A percentile compares a stretch with the other conserved stretches of the same genome.
Evolutionary conservation across 2,113 vertebrate genomes (phyloP).

Genomic region (Pyxicephalus adspersus): DNA sequence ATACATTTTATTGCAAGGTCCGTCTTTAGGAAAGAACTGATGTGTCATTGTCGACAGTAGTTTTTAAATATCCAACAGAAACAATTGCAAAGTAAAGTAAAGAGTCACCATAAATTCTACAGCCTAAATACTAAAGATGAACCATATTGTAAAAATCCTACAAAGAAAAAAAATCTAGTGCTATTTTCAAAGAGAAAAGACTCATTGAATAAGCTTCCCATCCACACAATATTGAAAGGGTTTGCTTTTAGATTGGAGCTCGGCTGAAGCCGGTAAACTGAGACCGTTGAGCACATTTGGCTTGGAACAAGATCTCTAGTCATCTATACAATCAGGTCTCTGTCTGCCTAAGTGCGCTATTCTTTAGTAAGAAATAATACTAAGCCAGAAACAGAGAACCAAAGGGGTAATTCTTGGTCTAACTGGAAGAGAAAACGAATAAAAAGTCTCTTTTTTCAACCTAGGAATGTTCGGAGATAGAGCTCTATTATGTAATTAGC

Average conservation of each 20-base stretch:
- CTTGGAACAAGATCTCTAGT: slow-evolving; percentile 58
- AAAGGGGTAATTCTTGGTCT: slow-evolving; percentile 58
- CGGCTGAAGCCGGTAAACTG: slow-evolving; percentile 63
- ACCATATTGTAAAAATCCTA: too few species aligned
- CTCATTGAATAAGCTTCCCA: slow-evolving; percentile 27
- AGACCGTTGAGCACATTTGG: slow-evolving; percentile 62
- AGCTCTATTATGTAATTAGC: slow-evolving; percentile 19
- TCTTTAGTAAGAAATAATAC: slow-evolving; percentile 59
- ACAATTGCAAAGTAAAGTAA: too few species aligned
- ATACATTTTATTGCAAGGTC: too few species aligned
- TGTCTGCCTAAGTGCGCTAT: slow-evolving; percentile 61
- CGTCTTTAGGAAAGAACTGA: too few species aligned
- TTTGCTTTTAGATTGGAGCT: slow-evolving; percentile 62
- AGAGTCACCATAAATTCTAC: too few species aligned
- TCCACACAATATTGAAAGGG: slow-evolving; percentile 54
- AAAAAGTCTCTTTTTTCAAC: slow-evolving; percentile 32
- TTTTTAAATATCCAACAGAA: too few species aligned
- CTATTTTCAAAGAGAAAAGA: slow-evolving; percentile 65
- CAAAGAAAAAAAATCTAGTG: slow-evolving; percentile 60
- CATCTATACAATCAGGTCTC: slow-evolving; percentile 62
- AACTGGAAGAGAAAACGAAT: slow-evolving; percentile 34
- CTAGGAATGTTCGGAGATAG: slow-evolving; percentile 39
- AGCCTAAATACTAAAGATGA: too few species aligned
- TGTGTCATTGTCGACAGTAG: too few species aligned
- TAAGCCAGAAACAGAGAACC: slow-evolving; percentile 53